These are phyloP conservation scores for Lacerta agilis DNA, from an alignment of 2,797 vertebrate genomes.

Conservation along the genomic window DNA sequence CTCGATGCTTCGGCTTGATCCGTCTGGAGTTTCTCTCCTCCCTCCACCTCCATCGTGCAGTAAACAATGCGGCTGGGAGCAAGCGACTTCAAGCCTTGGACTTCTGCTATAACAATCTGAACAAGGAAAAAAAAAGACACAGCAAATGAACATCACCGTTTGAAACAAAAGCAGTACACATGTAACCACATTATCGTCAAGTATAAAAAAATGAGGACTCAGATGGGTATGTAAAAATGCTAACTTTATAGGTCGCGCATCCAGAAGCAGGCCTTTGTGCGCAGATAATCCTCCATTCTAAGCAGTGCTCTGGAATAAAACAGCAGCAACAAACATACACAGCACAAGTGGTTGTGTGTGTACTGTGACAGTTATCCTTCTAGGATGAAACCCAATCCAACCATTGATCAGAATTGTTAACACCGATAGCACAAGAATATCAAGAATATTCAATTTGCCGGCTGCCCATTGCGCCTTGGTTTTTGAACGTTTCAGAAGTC, in stretches of 20 bases:
- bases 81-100: slow-evolving; percentile 92
- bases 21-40: slow-evolving; percentile 95
- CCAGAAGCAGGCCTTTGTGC: neutral
- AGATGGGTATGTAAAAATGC: slow-evolving; percentile 2
- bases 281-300: neutral
- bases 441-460: no score
- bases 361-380: neutral
- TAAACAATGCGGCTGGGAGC: slow-evolving; percentile 95
- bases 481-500: no score
- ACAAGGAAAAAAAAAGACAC: slow-evolving; percentile 37
- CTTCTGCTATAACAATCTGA: slow-evolving; percentile 95
- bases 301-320: neutral
- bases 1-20: slow-evolving; percentile 97
- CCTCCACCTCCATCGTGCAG: slow-evolving; percentile 99
- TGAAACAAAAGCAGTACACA: neutral
- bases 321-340: neutral
- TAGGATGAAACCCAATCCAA: neutral
- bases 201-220: neutral
- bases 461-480: no score
- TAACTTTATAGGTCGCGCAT: neutral
- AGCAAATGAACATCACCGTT: slow-evolving; percentile 12
- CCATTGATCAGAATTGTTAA: neutral
- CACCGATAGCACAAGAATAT: neutral
- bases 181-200: rapidly evolving
- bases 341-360: neutral